Conservation (phyloP, 2,888 invertebrate species). For the Pristionchus japonicus region DNA sequence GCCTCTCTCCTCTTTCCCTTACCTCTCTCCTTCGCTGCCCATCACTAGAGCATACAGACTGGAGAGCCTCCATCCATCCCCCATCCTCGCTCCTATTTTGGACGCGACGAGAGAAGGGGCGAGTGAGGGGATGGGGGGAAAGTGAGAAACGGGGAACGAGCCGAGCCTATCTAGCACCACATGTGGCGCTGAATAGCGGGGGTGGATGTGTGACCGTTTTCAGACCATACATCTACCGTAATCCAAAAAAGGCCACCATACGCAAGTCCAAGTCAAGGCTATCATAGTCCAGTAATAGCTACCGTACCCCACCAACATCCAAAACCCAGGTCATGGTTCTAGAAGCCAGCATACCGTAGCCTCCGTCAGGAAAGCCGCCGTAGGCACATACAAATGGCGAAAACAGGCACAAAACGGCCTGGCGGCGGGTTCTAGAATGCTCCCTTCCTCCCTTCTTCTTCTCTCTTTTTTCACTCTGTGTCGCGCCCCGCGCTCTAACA, state of each 20-base stretch:
- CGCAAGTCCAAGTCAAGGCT: no score
- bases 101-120: neutral
- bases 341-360: no score
- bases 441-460: neutral
- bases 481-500: neutral
- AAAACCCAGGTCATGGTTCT: neutral
- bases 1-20: neutral
- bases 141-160: slow-evolving; percentile 17
- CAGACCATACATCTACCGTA: neutral
- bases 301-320: neutral
- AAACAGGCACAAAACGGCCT: slow-evolving; percentile 24
- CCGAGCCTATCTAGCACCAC: neutral
- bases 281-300: neutral
- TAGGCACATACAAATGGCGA: neutral
- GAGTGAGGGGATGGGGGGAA: slow-evolving; percentile 5
- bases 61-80: neutral
- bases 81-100: slow-evolving; percentile 21
- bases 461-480: neutral
- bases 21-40: neutral
- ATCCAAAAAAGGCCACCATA: neutral
- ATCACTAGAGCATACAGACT: neutral
- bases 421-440: slow-evolving; percentile 3
- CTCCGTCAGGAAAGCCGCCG: neutral
- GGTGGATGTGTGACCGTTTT: neutral
- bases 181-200: slow-evolving; percentile 10